phyloP scores from a whole-genome alignment of 2,888 invertebrate species.

The Leuctra nigra region DNA sequence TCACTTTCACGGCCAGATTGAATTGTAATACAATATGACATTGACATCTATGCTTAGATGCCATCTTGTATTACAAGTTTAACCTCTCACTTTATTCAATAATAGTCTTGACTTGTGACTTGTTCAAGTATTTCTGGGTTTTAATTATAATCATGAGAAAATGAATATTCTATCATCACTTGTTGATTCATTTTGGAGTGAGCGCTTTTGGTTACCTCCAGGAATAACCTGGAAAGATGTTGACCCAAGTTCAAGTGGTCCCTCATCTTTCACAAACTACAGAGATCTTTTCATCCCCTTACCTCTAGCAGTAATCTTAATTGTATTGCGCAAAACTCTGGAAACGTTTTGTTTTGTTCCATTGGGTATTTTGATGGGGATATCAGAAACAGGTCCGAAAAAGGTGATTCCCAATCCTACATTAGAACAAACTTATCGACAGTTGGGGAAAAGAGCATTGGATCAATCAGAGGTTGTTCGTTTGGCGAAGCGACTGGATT shows the following conservation, averaged over 20 bases:
- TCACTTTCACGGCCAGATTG: too few relatives aligned
- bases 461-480: constrained; percentile 72
- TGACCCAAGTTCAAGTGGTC: constrained; percentile 45
- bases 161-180: constrained; percentile 32
- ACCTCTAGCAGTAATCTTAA: constrained; percentile 40
- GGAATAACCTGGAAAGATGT: constrained; percentile 43
- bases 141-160: not conserved
- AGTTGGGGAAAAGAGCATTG: constrained; percentile 54
- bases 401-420: constrained; percentile 63
- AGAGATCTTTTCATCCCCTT: constrained; percentile 39
- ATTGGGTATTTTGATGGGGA: constrained; percentile 36
- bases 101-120: too few relatives aligned
- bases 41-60: too few relatives aligned
- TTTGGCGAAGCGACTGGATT: constrained; percentile 74
- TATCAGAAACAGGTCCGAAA: constrained; percentile 60
- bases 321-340: constrained; percentile 39
- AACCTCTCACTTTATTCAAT: too few relatives aligned
- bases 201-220: constrained; percentile 57
- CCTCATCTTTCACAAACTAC: constrained; percentile 52
- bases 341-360: constrained; percentile 39
- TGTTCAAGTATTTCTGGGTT: too few relatives aligned
- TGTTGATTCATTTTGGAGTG: constrained; percentile 65
- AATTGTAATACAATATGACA: too few relatives aligned
- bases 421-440: constrained; percentile 68
- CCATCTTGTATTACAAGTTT: too few relatives aligned